These are phyloP conservation scores for Asobara japonica DNA, from an alignment of 1,140 invertebrate genomes.

Conservation along the genomic window DNA sequence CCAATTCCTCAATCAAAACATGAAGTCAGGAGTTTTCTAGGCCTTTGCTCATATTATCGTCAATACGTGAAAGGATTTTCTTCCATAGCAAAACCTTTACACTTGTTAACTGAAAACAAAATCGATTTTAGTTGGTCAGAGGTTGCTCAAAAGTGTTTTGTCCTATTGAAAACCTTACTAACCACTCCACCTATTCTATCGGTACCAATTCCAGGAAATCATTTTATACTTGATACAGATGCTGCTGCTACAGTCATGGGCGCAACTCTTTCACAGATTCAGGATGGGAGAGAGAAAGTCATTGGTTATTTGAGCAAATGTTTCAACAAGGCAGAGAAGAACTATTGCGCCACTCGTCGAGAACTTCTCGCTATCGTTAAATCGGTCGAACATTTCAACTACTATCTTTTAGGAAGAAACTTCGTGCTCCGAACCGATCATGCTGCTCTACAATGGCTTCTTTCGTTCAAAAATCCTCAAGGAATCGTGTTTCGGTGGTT, in stretches of 20 bases:
- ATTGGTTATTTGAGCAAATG: neutral
- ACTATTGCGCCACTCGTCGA: neutral
- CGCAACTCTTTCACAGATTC: neutral
- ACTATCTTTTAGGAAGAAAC: slow-evolving; percentile 37
- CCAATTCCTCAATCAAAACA: slow-evolving; percentile 6
- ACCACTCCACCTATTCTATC: slow-evolving; percentile 22
- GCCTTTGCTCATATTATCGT: neutral
- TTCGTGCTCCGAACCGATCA: slow-evolving; percentile 43
- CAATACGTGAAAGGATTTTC: neutral
- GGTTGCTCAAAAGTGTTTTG: slow-evolving; percentile 7
- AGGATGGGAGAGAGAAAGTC: neutral
- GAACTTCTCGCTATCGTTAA: slow-evolving; percentile 26
- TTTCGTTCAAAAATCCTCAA: slow-evolving; percentile 45
- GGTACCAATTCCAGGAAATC: neutral
- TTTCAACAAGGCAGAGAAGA: neutral
- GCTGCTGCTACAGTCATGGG: neutral
- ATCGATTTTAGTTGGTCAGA: neutral
- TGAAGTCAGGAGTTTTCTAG: neutral
- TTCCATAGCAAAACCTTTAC: neutral
- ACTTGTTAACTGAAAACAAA: neutral
- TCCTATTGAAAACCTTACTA: slow-evolving; percentile 22
- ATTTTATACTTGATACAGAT: neutral
- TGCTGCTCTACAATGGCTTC: slow-evolving; percentile 47
- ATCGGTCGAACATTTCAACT: slow-evolving; percentile 40
- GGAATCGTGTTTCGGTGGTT: slow-evolving; percentile 44